Percentiles rank a stretch among this genome's conserved stretches.
Evolutionary conservation across 2,888 invertebrate genomes (phyloP).

Genomic region (Calameuta idolon): DNA sequence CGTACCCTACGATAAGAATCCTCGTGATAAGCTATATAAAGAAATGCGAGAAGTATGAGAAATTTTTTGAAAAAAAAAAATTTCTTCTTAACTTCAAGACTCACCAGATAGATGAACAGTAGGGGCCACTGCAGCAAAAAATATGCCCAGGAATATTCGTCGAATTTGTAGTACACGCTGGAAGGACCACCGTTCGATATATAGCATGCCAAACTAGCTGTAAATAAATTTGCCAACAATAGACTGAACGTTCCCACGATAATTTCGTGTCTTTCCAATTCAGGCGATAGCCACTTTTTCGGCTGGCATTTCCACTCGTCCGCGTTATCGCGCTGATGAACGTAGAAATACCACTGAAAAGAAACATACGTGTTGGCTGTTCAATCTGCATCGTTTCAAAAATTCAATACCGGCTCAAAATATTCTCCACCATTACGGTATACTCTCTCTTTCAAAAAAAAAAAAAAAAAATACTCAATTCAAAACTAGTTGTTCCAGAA

Average conservation of each 20-base stretch:
- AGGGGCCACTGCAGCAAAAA: conserved; percentile 75
- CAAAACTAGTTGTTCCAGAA: neutral
- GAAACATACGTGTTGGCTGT: no score
- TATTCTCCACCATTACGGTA: no score
- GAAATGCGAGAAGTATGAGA: no score
- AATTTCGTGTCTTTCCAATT: conserved; percentile 78
- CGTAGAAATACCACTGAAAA: conserved; percentile 79
- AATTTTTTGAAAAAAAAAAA: no score
- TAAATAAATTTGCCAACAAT: conserved; percentile 70
- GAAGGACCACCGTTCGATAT: conserved; percentile 77
- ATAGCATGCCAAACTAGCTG: conserved; percentile 75
- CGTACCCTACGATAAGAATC: no score
- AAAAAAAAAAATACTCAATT: no score
- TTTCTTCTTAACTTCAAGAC: conserved; percentile 34
- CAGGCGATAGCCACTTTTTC: conserved; percentile 75
- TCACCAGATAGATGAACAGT: conserved; percentile 75
- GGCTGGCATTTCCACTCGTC: conserved; percentile 83
- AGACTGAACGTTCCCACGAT: conserved; percentile 73
- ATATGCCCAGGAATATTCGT: conserved; percentile 76
- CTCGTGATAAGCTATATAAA: no score
- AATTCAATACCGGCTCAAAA: no score
- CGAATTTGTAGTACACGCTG: conserved; percentile 74
- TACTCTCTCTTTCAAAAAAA: no score
- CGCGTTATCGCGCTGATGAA: conserved; percentile 72
- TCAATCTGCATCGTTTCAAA: no score